Base-by-base conservation (phyloP, 1,140 invertebrate species). In the Coelopa frigida region DNA sequence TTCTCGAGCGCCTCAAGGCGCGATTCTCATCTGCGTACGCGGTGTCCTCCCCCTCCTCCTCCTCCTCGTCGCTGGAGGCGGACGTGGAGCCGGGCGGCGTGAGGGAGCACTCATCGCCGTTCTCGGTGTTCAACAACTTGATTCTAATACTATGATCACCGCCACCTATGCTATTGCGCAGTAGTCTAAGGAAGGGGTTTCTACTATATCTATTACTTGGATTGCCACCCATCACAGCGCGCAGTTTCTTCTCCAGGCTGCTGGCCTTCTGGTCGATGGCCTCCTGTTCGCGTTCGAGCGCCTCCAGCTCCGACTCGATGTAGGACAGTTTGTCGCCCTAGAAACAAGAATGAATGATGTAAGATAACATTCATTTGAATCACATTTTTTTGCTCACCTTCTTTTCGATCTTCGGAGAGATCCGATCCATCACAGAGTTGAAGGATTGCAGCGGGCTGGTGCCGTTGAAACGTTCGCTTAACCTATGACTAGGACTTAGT, bases 211-310 rank as follows among this genome's bases (percentile, higher is more conserved):
- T 57, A 59, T 62, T 65, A 66, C 57, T 64, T 63, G 64, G 57
- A 57, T 61, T 67, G 50, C 62, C 65, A 54, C 65, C 84, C 91
- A 97, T 96, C 11, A 92, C 85, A 29, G 77, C 72, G 39, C 93
- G 72, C 23, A 98, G 74, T 68, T 89, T 81, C 53, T 83, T 87
- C 70, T 98, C 94, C 17, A 96, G 73, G 52, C 81, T 78, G n/a
- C 83, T 85, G 4, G 93, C 93, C 70, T 89, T 80, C 59, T 85
- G 78, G 70, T 98, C 94, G 57, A 97, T 90, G 60, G 91, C 87
- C 50, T 80, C 78, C 70, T 95, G 90, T 66, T 97, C 93, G 46
- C 84, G 74, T 72, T 98, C 94, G 39, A 95, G 69, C 22, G 85
- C 85, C 61, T 88, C 85, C 54, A 93, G 71, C 71, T 95, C 90